These are phyloP conservation scores for Caenorhabditis sp. DNA, from an alignment of 2,888 invertebrate genomes.

Conservation along the genomic window DNA sequence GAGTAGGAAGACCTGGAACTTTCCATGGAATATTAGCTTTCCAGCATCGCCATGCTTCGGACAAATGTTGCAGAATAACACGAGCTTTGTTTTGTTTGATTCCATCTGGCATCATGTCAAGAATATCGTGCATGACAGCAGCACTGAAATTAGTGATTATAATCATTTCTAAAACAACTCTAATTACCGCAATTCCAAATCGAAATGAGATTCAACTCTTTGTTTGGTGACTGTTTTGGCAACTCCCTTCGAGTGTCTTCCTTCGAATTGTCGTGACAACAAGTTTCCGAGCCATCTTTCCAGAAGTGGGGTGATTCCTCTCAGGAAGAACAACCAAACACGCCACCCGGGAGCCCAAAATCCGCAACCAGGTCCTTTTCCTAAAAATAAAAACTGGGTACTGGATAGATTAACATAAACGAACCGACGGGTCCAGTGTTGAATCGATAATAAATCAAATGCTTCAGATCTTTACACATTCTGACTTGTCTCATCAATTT, in stretches of 20 bases:
- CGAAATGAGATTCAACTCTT: slow-evolving; percentile 98
- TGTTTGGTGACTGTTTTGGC: slow-evolving; percentile 99
- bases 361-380: slow-evolving; percentile 71
- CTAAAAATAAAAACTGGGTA: no score
- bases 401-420: slow-evolving; percentile 10
- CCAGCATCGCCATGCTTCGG: slow-evolving; percentile 99
- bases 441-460: slow-evolving; percentile 92
- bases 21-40: slow-evolving; percentile 99
- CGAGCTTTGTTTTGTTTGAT: slow-evolving; percentile 99
- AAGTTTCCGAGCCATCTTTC: slow-evolving; percentile 99
- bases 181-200: slow-evolving; percentile 85
- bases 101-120: slow-evolving; percentile 99
- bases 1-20: slow-evolving; percentile 96
- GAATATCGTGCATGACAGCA: slow-evolving; percentile 84
- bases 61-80: slow-evolving; percentile 96
- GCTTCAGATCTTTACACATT: slow-evolving; percentile 99
- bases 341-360: slow-evolving; percentile 82
- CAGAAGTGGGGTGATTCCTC: slow-evolving; percentile 95
- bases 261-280: slow-evolving; percentile 96
- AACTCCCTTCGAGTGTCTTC: slow-evolving; percentile 95
- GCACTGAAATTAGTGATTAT: slow-evolving; percentile 53
- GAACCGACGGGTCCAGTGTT: slow-evolving; percentile 70
- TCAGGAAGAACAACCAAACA: slow-evolving; percentile 99
- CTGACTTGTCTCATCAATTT: slow-evolving; percentile 74
- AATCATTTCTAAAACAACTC: not conserved